These are phyloP conservation scores for Boulengeromyrus knoepffleri DNA, from an alignment of 2,113 vertebrate genomes.

Conservation along the genomic window DNA sequence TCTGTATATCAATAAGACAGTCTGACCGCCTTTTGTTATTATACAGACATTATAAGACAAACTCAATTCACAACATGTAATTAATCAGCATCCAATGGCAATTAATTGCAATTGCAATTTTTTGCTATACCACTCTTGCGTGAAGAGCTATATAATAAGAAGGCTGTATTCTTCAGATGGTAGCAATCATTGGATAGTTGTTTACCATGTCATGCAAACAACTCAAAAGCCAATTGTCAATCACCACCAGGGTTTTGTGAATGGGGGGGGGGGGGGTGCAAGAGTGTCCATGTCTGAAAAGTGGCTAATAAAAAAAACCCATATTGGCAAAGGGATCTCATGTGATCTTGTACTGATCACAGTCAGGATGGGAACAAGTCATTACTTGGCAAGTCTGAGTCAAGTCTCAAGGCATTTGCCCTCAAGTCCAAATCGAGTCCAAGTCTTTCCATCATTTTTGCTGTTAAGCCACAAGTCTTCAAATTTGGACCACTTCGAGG, in stretches of 20 bases:
- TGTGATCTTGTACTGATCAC: neutral
- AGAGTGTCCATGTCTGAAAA: constrained; percentile 26
- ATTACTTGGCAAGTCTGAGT: too few relatives aligned
- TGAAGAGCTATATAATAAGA: neutral
- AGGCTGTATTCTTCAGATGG: neutral
- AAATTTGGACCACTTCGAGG: too few relatives aligned
- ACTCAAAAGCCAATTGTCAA: neutral
- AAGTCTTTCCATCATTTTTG: too few relatives aligned
- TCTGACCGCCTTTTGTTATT: neutral
- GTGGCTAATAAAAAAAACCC: constrained; percentile 35
- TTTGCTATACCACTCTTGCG: neutral
- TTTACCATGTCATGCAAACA: constrained; percentile 15
- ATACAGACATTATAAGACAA: neutral
- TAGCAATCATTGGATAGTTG: neutral
- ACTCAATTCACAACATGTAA: neutral
- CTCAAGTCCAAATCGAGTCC: too few relatives aligned
- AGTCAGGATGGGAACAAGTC: neutral
- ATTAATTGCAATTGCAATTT: neutral
- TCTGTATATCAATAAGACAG: neutral
- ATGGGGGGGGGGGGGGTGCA: constrained; percentile 9
- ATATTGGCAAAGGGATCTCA: neutral
- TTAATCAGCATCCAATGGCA: neutral
- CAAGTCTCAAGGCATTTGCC: too few relatives aligned
- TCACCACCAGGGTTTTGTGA: neutral
- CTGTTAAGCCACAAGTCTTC: too few relatives aligned